These are phyloP conservation scores for Bhutanitis thaidina DNA, from an alignment of 2,888 invertebrate species.

Conservation along the genomic window DNA sequence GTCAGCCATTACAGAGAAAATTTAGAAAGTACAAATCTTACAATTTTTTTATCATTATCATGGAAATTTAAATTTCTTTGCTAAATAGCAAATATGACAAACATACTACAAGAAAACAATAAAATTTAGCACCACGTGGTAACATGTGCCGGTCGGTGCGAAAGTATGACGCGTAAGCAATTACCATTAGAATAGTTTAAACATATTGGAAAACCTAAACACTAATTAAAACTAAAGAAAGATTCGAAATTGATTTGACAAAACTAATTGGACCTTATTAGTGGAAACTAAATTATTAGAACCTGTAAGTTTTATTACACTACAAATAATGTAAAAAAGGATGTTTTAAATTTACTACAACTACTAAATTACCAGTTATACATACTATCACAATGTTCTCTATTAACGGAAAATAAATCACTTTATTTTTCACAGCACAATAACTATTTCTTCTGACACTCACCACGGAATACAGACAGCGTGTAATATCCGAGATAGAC, in stretches of 20 bases:
- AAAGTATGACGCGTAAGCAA: constrained; percentile 76
- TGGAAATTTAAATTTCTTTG: background rate
- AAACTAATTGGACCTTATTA: no score
- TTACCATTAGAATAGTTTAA: constrained; percentile 21
- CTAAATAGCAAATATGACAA: constrained; percentile 13
- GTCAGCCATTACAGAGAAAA: constrained; percentile 58
- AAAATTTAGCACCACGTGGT: constrained; percentile 70
- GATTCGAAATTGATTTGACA: no score
- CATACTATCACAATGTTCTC: constrained; percentile 36
- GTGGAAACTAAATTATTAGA: no score
- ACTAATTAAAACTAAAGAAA: no score
- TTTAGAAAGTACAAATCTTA: constrained; percentile 9
- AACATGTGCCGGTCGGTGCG: constrained; percentile 58
- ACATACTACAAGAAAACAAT: constrained; percentile 35
- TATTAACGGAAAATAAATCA: constrained; percentile 41
- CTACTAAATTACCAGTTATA: constrained; percentile 20
- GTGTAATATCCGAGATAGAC: constrained; percentile 84
- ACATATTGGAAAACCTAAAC: no score
- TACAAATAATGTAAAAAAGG: no score
- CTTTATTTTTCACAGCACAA: constrained; percentile 65
- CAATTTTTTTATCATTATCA: background rate
- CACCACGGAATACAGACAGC: constrained; percentile 77
- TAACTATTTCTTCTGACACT: constrained; percentile 65
- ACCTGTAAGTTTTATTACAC: no score
- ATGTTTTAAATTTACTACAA: background rate